Evolutionary conservation across 2,113 vertebrate genomes (phyloP), one percentile per base, ranked within the genome.

Genomic region (Balaeniceps rex): DNA sequence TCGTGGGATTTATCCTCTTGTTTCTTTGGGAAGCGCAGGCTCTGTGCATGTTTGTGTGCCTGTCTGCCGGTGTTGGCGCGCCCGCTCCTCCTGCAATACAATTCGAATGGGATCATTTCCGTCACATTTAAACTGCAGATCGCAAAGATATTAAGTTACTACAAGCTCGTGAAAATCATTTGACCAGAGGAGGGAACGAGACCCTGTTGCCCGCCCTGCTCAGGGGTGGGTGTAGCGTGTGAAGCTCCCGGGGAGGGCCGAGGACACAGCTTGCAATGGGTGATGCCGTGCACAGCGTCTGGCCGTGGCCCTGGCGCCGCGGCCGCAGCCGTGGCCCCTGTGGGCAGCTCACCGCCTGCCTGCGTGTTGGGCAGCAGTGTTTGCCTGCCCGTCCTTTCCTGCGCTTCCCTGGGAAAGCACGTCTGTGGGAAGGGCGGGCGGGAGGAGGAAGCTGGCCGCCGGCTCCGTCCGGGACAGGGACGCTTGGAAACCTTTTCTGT

Each of bases 351-450:
- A 7, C 63, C 29, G 6, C 79, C 54, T 12, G 2, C 26, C 28
- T 2, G 55, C 11, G 36, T 52, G 58, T 13, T 40, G 0, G 3
- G 63, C 33, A 9, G 61, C 17, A 58, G 25, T 1, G 18, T 36
- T 87, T 21, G 75, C 54, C 84, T 82, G 83, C 79, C 80, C 4
- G 2, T 61, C 93, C 94, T 91, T 94, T 94, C 88, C 95, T 93
- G 95, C 22, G 0, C 86, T 85, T 93, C 90, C 90, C 76, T 95
- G 96, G 96, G 96, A 97, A 97, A 88, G 83, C 87, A 70, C 21
- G 8, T 57, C 84, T 19, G 23, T 84, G 92, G 92, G 93, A 94
- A 93, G 90, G 92, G 94, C 0, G 16, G 72, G 90, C 14, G 33
- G 51, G 84, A 51, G 87, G 74, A 89, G 95, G 92, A 96, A 92